Evolutionary conservation across 1,140 invertebrate species (phyloP).

Genomic region (Drosophila subpulchrella): DNA sequence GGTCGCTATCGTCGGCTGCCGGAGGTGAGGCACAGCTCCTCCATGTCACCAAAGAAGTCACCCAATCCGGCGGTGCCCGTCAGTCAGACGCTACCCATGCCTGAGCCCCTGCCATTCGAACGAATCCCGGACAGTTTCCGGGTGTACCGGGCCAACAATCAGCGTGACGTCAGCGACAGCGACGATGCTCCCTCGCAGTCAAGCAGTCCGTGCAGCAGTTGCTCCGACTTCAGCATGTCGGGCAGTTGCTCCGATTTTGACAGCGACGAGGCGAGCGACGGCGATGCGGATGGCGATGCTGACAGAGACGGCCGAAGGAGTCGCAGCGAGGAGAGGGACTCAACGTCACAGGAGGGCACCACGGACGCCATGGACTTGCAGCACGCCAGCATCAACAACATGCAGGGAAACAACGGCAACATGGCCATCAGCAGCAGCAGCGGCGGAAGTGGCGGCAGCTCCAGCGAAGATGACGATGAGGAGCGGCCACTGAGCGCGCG

Average conservation of each 20-base stretch:
- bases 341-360: constrained; percentile 63
- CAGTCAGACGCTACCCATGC: constrained; percentile 20
- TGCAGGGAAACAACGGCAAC: constrained; percentile 64
- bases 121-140: constrained; percentile 84
- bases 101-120: constrained; percentile 64
- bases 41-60: constrained; percentile 83
- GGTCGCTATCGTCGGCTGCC: constrained; percentile 70
- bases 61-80: constrained; percentile 60
- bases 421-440: constrained; percentile 69
- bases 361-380: constrained; percentile 71
- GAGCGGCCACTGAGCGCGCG: constrained; percentile 13
- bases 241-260: constrained; percentile 81
- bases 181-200: constrained; percentile 78
- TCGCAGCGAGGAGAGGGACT: constrained; percentile 62
- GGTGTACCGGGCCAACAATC: constrained; percentile 78
- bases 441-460: constrained; percentile 60
- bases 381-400: constrained; percentile 49
- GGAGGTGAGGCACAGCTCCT: constrained; percentile 59
- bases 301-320: constrained; percentile 55
- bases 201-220: constrained; percentile 83
- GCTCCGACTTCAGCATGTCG: constrained; percentile 77
- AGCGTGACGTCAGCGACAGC: constrained; percentile 77
- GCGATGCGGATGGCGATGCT: constrained; percentile 70
- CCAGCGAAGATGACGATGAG: constrained; percentile 50
- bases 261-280: constrained; percentile 77